phyloP scores from a whole-genome alignment of 1,140 invertebrate genomes.

The Muscidifurax raptorellus region DNA sequence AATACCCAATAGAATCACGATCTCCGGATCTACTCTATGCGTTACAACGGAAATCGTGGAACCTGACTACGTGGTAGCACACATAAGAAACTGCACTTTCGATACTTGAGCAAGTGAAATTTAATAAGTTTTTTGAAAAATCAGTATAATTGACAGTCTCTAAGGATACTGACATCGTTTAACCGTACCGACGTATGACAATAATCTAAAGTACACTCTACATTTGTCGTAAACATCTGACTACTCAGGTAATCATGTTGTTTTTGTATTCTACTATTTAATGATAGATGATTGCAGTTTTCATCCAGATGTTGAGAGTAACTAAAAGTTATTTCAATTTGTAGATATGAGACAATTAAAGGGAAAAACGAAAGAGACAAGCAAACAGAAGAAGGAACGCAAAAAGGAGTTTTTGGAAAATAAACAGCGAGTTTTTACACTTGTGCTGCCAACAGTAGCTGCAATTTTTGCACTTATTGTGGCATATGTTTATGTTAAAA shows the following conservation, averaged over 20 bases:
- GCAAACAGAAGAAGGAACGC: conserved; percentile 88
- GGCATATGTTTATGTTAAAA: conserved; percentile 86
- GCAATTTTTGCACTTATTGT: conserved; percentile 84
- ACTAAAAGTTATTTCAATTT: conserved; percentile 12
- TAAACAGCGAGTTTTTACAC: conserved; percentile 84
- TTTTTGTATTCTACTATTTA: background rate
- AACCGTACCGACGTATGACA: background rate
- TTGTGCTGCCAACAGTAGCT: conserved; percentile 83
- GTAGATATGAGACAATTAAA: conserved; percentile 84
- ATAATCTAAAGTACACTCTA: background rate
- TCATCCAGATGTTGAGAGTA: background rate
- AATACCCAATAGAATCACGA: background rate
- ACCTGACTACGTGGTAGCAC: conserved; percentile 29
- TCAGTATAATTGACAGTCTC: background rate
- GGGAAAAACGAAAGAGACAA: conserved; percentile 87
- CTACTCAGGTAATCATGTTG: background rate
- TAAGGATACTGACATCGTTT: background rate
- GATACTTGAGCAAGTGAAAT: conserved; percentile 12
- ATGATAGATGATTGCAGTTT: background rate
- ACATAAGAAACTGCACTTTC: background rate
- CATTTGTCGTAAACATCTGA: background rate
- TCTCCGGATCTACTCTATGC: background rate
- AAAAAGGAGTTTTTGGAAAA: conserved; percentile 88
- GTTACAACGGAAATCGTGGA: background rate
- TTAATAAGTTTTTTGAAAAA: conserved; percentile 8